Evolutionary conservation across 2,113 vertebrate genomes (phyloP), one percentile per base, ranked within the genome.

Genomic region (Amblyornis subalaris): DNA sequence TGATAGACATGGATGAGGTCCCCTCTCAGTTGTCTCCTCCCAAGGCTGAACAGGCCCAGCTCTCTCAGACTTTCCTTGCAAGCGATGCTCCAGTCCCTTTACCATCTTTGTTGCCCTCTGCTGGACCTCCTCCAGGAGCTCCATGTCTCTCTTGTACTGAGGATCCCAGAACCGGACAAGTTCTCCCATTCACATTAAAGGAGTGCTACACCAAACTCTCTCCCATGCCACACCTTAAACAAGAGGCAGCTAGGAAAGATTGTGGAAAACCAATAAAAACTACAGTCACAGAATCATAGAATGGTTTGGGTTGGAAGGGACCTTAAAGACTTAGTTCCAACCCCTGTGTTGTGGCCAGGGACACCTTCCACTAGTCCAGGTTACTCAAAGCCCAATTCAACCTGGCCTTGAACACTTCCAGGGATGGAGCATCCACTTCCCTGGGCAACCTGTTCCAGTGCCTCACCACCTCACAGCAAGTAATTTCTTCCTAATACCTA

Each of bases 171-270:
- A 72, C 18, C 12, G 6, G 25, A 36, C 2, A 3, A 72, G 18
- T 14, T 42, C 26, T 62, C 51, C 4, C 2, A 2, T 11, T n/a
- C 44, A 19, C 0, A 4, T 16, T 61, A 16, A 38, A 62, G 64
- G 2, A 78, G 26, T 0, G 0, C 19, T 7, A 50, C 57, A 66
- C 24, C 47, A 15, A 61, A 24, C n/a, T 23, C 17, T 22, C 15
- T 48, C 80, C 55, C 25, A 47, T 38, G 35, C 33, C 47, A 76
- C 16, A 28, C 18, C 24, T 84, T 26, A 57, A 74, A 66, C 11
- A 78, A 40, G 26, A 64, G 35, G 19, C 18, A 47, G 23, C 17
- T 53, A 35, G 26, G 33, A 93, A 69, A 35, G 42, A 21, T 51
- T 55, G 14, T 35, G 44, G 38, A 87, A 92, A 84, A 40, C 8